A percentile compares a stretch with the other conserved stretches of the same genome.
These are phyloP conservation scores for Thamnophis elegans DNA, from an alignment of 2,797 vertebrate species.

Conservation along the genomic window DNA sequence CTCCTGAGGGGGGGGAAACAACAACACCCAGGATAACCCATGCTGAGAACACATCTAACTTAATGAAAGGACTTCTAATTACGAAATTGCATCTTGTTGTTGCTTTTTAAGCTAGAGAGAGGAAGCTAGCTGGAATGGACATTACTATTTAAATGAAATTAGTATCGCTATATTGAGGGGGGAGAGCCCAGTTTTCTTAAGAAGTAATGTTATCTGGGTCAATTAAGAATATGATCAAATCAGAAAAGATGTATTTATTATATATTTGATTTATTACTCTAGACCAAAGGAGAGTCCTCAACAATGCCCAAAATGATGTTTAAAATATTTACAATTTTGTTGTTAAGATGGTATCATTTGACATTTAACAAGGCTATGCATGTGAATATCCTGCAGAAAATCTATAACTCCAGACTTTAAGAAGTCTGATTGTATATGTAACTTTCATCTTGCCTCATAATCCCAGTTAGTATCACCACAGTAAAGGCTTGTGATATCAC, in stretches of 20 bases:
- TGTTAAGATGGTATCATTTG: not conserved
- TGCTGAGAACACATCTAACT: slow-evolving; percentile 46
- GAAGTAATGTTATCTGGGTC: not conserved
- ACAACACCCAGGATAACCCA: slow-evolving; percentile 46
- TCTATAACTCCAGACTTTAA: not conserved
- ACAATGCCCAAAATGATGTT: not conserved
- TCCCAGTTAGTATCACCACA: not conserved
- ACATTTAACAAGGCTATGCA: not conserved
- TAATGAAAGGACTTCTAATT: slow-evolving; percentile 57
- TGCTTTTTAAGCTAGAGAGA: slow-evolving; percentile 28
- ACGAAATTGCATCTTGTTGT: slow-evolving; percentile 35
- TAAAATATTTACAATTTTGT: not conserved
- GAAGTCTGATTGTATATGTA: not conserved
- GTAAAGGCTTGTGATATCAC: not conserved
- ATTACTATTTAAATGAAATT: slow-evolving; percentile 38
- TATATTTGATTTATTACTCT: not conserved
- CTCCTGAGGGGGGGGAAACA: slow-evolving; percentile 33
- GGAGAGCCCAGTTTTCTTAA: slow-evolving; percentile 10
- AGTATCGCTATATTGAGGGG: not conserved
- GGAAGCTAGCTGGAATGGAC: slow-evolving; percentile 48
- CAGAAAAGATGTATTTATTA: not conserved
- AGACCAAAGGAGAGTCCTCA: not conserved
- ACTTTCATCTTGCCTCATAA: not conserved
- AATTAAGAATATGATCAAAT: not conserved
- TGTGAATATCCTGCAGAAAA: not conserved